Percentiles rank a stretch among this genome's conserved stretches.
Conservation (phyloP, 2,888 invertebrate genomes). For the Phengaris alcon region DNA sequence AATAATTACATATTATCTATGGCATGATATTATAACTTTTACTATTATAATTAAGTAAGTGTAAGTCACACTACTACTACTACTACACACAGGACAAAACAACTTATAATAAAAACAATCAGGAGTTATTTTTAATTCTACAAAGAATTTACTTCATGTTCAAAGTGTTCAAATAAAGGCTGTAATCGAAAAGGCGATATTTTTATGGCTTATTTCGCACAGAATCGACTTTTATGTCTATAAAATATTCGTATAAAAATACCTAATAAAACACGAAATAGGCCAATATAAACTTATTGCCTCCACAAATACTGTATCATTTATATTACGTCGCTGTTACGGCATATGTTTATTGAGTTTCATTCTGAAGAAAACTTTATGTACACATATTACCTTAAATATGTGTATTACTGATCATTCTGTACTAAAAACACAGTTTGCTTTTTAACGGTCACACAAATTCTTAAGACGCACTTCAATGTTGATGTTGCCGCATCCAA, state of each 20-base stretch:
- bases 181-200: constrained; percentile 32
- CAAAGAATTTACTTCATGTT: constrained; percentile 27
- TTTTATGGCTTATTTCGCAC: constrained; percentile 33
- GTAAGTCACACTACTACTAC: too few relatives aligned
- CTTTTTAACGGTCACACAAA: neutral
- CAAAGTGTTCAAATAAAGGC: constrained; percentile 30
- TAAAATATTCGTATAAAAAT: constrained; percentile 33
- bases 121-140: neutral
- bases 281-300: constrained; percentile 32
- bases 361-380: constrained; percentile 9
- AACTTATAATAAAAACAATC: too few relatives aligned
- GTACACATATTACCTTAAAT: neutral
- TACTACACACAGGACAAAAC: too few relatives aligned
- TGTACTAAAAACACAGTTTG: neutral
- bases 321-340: constrained; percentile 28
- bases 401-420: constrained; percentile 6
- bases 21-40: too few relatives aligned
- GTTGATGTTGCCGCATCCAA: neutral
- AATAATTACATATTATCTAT: too few relatives aligned
- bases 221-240: constrained; percentile 32
- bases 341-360: constrained; percentile 22
- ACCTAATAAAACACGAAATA: constrained; percentile 33
- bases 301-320: constrained; percentile 31
- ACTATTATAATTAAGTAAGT: too few relatives aligned
- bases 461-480: neutral